Base-by-base conservation (phyloP, 2,888 invertebrate species). In the Gryllus longicercus region DNA sequence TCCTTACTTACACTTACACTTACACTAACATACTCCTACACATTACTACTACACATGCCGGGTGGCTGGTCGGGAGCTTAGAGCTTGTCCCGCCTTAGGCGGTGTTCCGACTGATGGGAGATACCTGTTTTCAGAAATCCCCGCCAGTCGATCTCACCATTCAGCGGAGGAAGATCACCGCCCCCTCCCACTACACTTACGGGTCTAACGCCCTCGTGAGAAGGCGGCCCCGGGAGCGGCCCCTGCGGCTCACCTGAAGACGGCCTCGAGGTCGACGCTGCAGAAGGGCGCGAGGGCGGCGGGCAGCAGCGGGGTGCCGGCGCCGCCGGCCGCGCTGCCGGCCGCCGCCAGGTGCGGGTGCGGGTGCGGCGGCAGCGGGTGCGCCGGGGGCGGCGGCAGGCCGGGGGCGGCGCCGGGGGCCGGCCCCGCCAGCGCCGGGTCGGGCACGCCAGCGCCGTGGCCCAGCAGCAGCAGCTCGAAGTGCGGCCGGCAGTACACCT, bases 401-500 rank as follows among this genome's bases (percentile, higher is more conserved):
- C 83, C 91, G 88, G 84, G 91, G 92, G 81, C 92, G 86, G 82
- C 77, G 74, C 78, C 38, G 21, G 78, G 75, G 14, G 77, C 78
- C 50, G 76, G 74, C 74, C 77, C 81, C 18, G 79, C 81, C 5
- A 79, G 81, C 49, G 78, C 79, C 11, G 79, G 79, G 78, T 18
- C 78, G 77, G 50, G 81, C 76, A 74, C 80, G 77, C n/a, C n/a
- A n/a, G 49, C 79, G 3, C 63, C 77, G 82, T 82, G 82, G 82
- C 77, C 83, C 83, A 77, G 83, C 83, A 84, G 87, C 84, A 92
- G 87, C 83, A 92, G 87, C 86, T 93, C 93, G 87, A 92, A 93
- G 87, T 93, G 93, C 51, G 91, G 90, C 85, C 92, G 86, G 85
- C 91, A 91, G 86, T 90, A 91, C 50, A 96, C 92, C 82, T 94